Base-by-base conservation (phyloP, 2,797 vertebrate genomes). In the Lerista edwardsae region DNA sequence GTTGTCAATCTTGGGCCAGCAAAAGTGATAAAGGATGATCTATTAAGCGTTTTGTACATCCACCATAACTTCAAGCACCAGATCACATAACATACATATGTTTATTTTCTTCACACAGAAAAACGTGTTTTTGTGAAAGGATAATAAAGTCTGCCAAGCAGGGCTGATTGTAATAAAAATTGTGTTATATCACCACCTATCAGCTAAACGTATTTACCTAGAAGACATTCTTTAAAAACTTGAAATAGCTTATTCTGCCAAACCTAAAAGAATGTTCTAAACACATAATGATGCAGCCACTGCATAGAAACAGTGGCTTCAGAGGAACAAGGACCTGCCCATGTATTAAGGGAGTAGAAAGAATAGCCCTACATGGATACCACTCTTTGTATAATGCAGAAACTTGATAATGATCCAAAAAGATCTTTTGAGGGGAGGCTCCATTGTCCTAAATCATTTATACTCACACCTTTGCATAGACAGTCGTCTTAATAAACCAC, bases 401-500 rank as follows among this genome's bases (percentile, higher is more conserved):
- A 17, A 14, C 14, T 62, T 62, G 39, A 15, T 69, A 47, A 31
- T 51, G 21, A 27, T n/a, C n/a, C 34, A 9, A 41, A 72, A 77
- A 78, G 14, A 55, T 23, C 44, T 62, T 77, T 39, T n/a, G 17
- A 64, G 15, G 14, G 31, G 1, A 31, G 79, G 29, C 21, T 4
- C 2, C 31, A 36, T 11, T n/a, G 77, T 78, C 14, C 71, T 57
- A 82, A 86, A 86, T 4, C 1, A 41, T 36, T 2, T 17, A 75
- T 72, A 94, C 80, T 92, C 93, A 91, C 95, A 97, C 97, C 98
- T 99, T 99, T 87, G 97, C 98, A 83, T 98, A 99, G 64, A 97
- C 97, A 73, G 98, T 99, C 6, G 98, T 99, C 94, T 97, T 99
- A 91, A 99, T 97, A 92, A 99, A 99, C 99, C 99, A 99, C 87